Conservation (phyloP, 2,113 vertebrate species). For the Arenaria interpres region DNA sequence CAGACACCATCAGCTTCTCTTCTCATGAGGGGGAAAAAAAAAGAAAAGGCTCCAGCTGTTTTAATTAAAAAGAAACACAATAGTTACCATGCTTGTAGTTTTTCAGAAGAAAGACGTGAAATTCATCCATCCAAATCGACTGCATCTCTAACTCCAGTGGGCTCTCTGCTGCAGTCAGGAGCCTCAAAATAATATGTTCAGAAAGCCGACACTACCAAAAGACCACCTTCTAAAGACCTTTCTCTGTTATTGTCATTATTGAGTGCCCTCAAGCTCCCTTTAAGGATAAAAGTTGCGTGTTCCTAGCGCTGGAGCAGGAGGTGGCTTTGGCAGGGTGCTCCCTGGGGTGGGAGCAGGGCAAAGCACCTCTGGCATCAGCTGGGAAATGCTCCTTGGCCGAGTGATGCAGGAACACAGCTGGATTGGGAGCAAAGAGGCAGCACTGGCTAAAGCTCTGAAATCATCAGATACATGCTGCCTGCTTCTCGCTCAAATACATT, state of each 20-base stretch:
- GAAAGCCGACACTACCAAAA: neutral
- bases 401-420: neutral
- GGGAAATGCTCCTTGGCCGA: neutral
- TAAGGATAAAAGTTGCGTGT: neutral
- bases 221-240: neutral
- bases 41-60: neutral
- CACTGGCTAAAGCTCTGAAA: neutral
- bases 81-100: neutral
- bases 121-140: neutral
- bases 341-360: neutral
- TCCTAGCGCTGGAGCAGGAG: neutral
- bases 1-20: neutral
- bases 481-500: neutral
- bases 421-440: neutral
- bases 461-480: rapidly evolving
- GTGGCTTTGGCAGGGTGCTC: neutral
- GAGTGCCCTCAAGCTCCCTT: neutral
- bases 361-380: neutral
- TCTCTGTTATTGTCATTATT: neutral
- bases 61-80: neutral
- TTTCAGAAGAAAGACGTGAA: neutral
- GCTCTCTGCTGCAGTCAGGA: neutral
- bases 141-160: neutral
- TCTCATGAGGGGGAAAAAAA: neutral
- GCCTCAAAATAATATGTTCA: neutral